Conservation (phyloP, 2,797 vertebrate genomes). For the Myripristis jacobus region DNA sequence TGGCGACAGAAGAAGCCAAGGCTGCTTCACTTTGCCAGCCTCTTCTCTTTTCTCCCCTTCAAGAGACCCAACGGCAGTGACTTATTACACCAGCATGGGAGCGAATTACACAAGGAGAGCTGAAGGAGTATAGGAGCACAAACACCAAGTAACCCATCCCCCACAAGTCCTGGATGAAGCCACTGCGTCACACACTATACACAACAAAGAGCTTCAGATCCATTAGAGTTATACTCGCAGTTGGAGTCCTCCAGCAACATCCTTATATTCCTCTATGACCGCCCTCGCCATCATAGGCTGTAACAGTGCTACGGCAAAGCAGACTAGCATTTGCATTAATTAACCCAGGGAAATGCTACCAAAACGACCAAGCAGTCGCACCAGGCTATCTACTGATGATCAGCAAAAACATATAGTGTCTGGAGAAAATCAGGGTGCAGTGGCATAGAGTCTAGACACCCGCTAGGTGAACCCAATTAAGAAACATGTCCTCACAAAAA, state of each 20-base stretch:
- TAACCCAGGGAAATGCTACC: neutral
- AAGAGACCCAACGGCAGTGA: conserved; percentile 38
- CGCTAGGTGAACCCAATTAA: neutral
- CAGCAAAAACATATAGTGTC: neutral
- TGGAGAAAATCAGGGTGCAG: neutral
- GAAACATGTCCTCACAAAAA: conserved; percentile 4
- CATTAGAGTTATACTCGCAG: neutral
- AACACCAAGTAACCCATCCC: conserved; percentile 7
- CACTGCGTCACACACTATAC: neutral
- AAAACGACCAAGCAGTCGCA: neutral
- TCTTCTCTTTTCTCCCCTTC: neutral
- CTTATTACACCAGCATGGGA: conserved; percentile 59
- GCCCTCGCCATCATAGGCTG: neutral
- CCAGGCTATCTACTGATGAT: neutral
- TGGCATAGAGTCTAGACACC: neutral
- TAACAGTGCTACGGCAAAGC: neutral
- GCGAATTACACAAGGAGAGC: conserved; percentile 40
- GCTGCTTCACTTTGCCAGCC: conserved; percentile 24
- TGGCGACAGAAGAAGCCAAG: conserved; percentile 39
- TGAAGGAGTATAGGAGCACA: conserved; percentile 32
- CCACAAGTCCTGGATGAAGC: neutral
- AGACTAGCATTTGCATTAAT: neutral
- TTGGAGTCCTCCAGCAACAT: neutral
- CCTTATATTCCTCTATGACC: no score
- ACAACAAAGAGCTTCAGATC: neutral